Evolutionary conservation across 1,140 invertebrate genomes (phyloP).

Genomic region (Drosophila arawakana): DNA sequence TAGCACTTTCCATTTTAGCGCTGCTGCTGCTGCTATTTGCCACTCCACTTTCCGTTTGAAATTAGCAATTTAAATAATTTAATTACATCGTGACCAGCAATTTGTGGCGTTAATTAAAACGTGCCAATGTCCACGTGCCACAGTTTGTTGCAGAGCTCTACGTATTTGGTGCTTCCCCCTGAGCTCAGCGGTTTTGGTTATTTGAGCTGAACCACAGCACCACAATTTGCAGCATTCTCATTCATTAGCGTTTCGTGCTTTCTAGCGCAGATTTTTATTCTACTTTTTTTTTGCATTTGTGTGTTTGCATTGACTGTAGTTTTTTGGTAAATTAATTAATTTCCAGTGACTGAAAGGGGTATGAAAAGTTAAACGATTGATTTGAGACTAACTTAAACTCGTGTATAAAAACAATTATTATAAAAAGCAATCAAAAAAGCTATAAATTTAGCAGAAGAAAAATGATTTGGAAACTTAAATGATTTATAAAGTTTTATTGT

Average conservation of each 20-base stretch:
- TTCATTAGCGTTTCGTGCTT: conserved; percentile 63
- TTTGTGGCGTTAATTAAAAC: conserved; percentile 79
- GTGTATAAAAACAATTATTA: too few species aligned
- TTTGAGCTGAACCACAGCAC: conserved; percentile 17
- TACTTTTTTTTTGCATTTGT: background rate
- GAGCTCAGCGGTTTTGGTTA: background rate
- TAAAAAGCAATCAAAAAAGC: background rate
- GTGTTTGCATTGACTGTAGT: conserved; percentile 22
- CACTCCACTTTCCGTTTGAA: conserved; percentile 35
- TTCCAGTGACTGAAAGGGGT: background rate
- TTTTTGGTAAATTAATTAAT: conserved; percentile 1
- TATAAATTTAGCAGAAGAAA: background rate
- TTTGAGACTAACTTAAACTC: too few species aligned
- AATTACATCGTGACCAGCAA: conserved; percentile 75
- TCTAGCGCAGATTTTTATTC: conserved; percentile 16
- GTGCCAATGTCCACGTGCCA: conserved; percentile 74
- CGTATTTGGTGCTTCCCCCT: background rate
- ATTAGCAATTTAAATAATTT: conserved; percentile 81
- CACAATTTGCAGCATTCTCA: conserved; percentile 43
- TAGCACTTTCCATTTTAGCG: conserved; percentile 64
- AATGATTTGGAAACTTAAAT: too few species aligned
- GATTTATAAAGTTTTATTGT: too few species aligned
- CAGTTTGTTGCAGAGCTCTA: background rate
- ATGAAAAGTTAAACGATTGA: background rate
- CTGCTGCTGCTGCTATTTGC: conserved; percentile 9